phyloP scores from a whole-genome alignment of 2,113 vertebrate species.

The Nyctereutes procyonoides region DNA sequence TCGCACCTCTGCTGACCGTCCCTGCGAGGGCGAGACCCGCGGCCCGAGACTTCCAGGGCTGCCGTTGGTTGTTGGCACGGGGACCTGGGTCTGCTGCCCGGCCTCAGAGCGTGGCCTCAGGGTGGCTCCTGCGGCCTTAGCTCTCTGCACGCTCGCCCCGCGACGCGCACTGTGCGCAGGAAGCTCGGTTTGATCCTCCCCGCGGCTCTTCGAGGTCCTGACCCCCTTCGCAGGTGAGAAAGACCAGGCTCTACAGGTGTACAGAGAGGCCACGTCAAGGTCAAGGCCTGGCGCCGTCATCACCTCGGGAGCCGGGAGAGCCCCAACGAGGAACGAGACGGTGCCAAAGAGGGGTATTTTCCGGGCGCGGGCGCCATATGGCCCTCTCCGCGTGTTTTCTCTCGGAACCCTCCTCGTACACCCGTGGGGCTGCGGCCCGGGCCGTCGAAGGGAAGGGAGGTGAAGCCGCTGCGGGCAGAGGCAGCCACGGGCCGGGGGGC shows the following conservation, averaged over 20 bases:
- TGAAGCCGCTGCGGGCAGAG: rapidly evolving
- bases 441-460: not conserved
- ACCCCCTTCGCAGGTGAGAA: too few species aligned
- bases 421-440: not conserved
- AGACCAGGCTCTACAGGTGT: not conserved
- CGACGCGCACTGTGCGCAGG: too few species aligned
- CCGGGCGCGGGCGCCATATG: too few species aligned
- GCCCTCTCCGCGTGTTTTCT: rapidly evolving
- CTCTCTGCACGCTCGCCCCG: rapidly evolving
- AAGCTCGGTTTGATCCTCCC: rapidly evolving
- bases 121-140: rapidly evolving
- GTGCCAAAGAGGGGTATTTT: not conserved
- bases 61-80: not conserved
- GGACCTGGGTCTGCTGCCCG: not conserved
- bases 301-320: not conserved
- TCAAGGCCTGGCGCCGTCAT: too few species aligned
- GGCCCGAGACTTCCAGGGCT: not conserved
- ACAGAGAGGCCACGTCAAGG: not conserved
- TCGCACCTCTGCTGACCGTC: not conserved
- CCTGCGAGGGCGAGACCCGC: not conserved
- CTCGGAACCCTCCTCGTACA: not conserved
- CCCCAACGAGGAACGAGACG: rapidly evolving
- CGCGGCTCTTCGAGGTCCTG: not conserved
- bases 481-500: not conserved
- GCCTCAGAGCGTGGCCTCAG: rapidly evolving